A percentile compares a stretch with the other conserved stretches of the same genome.
phyloP scores from a whole-genome alignment of 2,113 vertebrate species.

The Circaetus gallicus region DNA sequence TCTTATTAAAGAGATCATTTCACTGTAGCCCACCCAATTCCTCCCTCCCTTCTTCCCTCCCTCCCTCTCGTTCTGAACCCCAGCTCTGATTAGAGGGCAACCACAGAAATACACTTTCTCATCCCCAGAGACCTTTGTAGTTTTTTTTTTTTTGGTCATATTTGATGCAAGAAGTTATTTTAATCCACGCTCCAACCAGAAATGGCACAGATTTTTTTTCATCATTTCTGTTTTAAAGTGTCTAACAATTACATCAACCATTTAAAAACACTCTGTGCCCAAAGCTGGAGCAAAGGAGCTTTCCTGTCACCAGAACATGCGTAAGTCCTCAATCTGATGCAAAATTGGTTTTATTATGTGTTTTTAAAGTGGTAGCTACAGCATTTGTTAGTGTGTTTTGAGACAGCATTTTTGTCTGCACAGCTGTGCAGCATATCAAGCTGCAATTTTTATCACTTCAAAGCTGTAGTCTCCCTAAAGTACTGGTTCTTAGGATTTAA shows the following conservation, averaged over 20 bases:
- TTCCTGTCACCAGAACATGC: background rate
- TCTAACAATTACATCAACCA: background rate
- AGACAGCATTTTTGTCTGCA: background rate
- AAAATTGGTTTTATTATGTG: background rate
- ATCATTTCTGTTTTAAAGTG: background rate
- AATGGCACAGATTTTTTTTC: background rate
- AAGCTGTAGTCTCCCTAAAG: background rate
- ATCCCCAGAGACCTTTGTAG: background rate
- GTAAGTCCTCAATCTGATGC: background rate
- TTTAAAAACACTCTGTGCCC: background rate
- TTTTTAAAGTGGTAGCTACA: background rate
- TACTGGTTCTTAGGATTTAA: background rate
- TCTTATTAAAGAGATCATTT: conserved; percentile 28
- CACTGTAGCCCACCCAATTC: background rate
- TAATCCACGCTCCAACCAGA: background rate
- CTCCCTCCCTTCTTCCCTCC: background rate
- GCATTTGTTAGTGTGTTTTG: background rate
- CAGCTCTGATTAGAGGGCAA: background rate
- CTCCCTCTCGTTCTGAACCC: background rate
- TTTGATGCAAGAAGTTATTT: background rate
- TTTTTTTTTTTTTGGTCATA: background rate
- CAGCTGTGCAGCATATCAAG: background rate
- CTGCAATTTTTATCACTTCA: background rate
- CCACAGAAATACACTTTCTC: background rate
- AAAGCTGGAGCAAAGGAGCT: background rate